Evolutionary conservation across 2,888 invertebrate genomes (phyloP).

Genomic region (Globia sparganii): DNA sequence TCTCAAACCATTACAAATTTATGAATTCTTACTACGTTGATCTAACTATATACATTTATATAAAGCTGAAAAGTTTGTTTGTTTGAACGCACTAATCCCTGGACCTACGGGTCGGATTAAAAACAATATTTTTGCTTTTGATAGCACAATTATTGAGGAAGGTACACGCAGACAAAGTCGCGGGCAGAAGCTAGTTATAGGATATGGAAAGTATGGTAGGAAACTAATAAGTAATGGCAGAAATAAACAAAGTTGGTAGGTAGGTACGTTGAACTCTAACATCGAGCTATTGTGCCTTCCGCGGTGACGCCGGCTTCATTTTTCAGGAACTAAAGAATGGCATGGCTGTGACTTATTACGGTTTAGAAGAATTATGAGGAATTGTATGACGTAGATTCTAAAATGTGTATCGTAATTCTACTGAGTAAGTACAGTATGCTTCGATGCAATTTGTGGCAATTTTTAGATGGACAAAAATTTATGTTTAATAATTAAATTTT

Average conservation of each 20-base stretch:
- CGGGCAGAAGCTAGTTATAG: too few species aligned
- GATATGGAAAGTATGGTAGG: neutral
- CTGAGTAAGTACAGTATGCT: neutral
- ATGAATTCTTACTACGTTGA: too few species aligned
- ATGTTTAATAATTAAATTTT: too few species aligned
- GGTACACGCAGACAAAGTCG: too few species aligned
- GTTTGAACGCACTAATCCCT: too few species aligned
- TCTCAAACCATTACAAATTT: too few species aligned
- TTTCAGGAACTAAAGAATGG: slow-evolving; percentile 75
- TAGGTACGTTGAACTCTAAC: slow-evolving; percentile 77
- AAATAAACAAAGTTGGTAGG: slow-evolving; percentile 66
- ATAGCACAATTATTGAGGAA: too few species aligned
- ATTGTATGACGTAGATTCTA: neutral
- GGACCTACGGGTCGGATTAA: too few species aligned
- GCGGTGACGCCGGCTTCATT: slow-evolving; percentile 73
- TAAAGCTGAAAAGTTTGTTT: too few species aligned
- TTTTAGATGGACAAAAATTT: too few species aligned
- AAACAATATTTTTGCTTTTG: too few species aligned
- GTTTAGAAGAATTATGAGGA: neutral
- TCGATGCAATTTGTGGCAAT: neutral
- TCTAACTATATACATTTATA: too few species aligned
- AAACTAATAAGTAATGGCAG: slow-evolving; percentile 56
- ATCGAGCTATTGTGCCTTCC: slow-evolving; percentile 71
- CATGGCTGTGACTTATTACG: slow-evolving; percentile 60
- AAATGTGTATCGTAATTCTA: neutral